Percentiles rank a stretch among this genome's conserved stretches.
These are phyloP conservation scores for Zosterops japonicus DNA, from an alignment of 2,113 vertebrate genomes.

Conservation along the genomic window DNA sequence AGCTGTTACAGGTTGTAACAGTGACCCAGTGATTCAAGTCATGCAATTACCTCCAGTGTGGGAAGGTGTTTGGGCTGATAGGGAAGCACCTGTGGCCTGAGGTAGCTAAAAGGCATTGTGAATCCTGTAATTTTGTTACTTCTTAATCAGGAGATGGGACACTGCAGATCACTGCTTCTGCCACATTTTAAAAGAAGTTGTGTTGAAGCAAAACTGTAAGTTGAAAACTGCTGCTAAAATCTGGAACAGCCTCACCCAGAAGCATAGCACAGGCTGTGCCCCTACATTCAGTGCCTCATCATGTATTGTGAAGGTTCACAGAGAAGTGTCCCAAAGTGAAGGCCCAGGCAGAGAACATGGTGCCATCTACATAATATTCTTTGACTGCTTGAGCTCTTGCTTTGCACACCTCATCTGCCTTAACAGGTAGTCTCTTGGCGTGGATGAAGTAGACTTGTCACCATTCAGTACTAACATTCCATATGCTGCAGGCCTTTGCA, in stretches of 20 bases:
- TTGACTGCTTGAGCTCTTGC: background rate
- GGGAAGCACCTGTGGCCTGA: background rate
- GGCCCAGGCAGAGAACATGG: background rate
- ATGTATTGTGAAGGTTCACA: fast-evolving
- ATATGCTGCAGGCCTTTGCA: background rate
- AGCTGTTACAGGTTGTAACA: background rate
- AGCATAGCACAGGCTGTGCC: background rate
- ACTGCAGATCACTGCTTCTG: background rate
- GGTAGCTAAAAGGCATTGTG: background rate
- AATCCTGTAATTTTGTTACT: background rate
- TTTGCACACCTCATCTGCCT: background rate
- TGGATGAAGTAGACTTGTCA: background rate
- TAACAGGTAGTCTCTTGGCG: background rate
- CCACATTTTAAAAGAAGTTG: background rate
- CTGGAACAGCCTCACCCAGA: background rate
- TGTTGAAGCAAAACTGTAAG: background rate
- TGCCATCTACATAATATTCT: background rate
- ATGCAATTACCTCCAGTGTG: background rate
- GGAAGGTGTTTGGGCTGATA: background rate
- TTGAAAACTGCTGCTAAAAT: background rate
- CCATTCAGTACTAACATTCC: background rate
- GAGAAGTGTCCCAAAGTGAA: background rate
- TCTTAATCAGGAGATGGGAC: background rate
- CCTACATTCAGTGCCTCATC: background rate
- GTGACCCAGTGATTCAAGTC: background rate